Percentiles rank a stretch among this genome's conserved stretches.
Evolutionary conservation across 2,888 invertebrate species (phyloP).

Genomic region (Brachypalpus laphriformis): DNA sequence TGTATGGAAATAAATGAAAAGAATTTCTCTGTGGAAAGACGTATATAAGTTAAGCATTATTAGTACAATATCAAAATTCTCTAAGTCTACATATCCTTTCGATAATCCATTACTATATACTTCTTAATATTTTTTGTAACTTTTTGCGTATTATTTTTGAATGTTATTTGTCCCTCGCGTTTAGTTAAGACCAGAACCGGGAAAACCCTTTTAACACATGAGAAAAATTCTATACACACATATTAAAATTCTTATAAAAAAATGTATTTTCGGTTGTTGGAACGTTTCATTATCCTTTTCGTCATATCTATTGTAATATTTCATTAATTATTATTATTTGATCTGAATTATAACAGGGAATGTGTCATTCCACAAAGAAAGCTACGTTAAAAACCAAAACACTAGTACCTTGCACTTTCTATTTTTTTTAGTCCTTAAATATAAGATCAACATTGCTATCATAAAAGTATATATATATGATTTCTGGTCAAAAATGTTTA

Average conservation of each 20-base stretch:
- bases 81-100: slow-evolving; percentile 18
- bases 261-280: slow-evolving; percentile 60
- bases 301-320: slow-evolving; percentile 72
- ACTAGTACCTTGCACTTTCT: slow-evolving; percentile 51
- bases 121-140: slow-evolving; percentile 10
- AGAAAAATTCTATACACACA: slow-evolving; percentile 4
- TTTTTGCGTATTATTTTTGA: slow-evolving; percentile 24
- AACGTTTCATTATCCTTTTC: slow-evolving; percentile 39
- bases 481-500: background rate
- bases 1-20: slow-evolving; percentile 78
- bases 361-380: slow-evolving; percentile 91
- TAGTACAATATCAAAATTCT: slow-evolving; percentile 77
- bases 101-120: slow-evolving; percentile 2
- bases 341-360: slow-evolving; percentile 86
- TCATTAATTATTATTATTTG: slow-evolving; percentile 80
- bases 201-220: background rate
- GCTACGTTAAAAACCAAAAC: slow-evolving; percentile 77
- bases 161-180: slow-evolving; percentile 19
- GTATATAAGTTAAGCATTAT: slow-evolving; percentile 84
- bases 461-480: slow-evolving; percentile 18
- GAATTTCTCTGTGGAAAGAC: slow-evolving; percentile 92
- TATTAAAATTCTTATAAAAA: slow-evolving; percentile 12
- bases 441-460: slow-evolving; percentile 9
- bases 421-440: slow-evolving; percentile 8
- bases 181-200: slow-evolving; percentile 51